phyloP scores from a whole-genome alignment of 92 coral and sea anemone species.

The Siderastrea radians region DNA sequence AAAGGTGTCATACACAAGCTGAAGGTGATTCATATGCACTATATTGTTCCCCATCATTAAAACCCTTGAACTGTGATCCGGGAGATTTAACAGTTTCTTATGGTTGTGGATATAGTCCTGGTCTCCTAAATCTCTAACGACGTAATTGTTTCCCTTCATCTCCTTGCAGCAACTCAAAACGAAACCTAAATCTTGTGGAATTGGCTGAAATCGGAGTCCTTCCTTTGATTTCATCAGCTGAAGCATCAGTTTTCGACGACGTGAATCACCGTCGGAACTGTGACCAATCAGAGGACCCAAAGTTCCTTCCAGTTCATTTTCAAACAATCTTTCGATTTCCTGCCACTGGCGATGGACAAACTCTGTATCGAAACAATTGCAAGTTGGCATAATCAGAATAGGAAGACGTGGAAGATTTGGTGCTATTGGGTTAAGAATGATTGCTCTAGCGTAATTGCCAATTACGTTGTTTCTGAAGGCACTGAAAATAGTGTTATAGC shows the following conservation, averaged over 20 bases:
- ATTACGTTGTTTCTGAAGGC: slow-evolving; percentile 39
- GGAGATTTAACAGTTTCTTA: slow-evolving; percentile 57
- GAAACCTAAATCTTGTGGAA: slow-evolving; percentile 31
- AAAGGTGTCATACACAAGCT: slow-evolving; percentile 41
- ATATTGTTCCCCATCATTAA: slow-evolving; percentile 18
- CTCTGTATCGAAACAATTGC: slow-evolving; percentile 29
- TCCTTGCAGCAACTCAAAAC: slow-evolving; percentile 30
- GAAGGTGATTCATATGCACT: slow-evolving; percentile 60
- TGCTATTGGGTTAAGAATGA: slow-evolving; percentile 29
- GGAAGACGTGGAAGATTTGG: slow-evolving; percentile 28
- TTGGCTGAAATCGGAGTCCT: slow-evolving; percentile 29
- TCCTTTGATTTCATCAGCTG: slow-evolving; percentile 13
- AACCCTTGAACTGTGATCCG: slow-evolving; percentile 42
- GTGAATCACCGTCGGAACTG: slow-evolving; percentile 60
- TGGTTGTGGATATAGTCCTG: slow-evolving; percentile 69
- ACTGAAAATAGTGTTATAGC: slow-evolving; percentile 40
- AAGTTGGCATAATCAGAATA: slow-evolving; percentile 46
- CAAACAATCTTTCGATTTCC: slow-evolving; percentile 23
- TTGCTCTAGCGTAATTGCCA: slow-evolving; percentile 34
- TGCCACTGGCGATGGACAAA: slow-evolving; percentile 44
- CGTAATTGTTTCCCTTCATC: slow-evolving; percentile 9
- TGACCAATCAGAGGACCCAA: slow-evolving; percentile 66
- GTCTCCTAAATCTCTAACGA: slow-evolving; percentile 47
- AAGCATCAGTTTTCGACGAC: slow-evolving; percentile 51
- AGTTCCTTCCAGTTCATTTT: slow-evolving; percentile 25